These are phyloP conservation scores for Hemaris fuciformis DNA, from an alignment of 2,888 invertebrate genomes.

Conservation along the genomic window DNA sequence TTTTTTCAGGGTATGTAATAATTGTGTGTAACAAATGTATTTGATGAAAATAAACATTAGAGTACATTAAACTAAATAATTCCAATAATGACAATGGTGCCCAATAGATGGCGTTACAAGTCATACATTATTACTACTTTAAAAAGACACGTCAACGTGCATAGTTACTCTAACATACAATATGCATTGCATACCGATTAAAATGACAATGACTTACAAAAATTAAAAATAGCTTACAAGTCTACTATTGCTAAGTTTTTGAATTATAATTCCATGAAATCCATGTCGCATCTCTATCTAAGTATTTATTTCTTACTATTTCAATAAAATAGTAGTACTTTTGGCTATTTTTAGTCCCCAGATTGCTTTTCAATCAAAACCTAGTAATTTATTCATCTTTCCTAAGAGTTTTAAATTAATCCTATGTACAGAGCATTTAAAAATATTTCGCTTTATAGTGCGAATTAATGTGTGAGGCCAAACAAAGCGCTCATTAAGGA, in stretches of 20 bases:
- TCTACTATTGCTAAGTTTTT: too few relatives aligned
- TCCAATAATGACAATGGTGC: neutral
- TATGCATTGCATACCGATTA: neutral
- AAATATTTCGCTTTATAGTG: slow-evolving; percentile 21
- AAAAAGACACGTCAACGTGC: neutral
- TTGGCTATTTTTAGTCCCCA: neutral
- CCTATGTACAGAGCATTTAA: neutral
- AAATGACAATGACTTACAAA: neutral
- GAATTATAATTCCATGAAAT: too few relatives aligned
- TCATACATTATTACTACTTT: too few relatives aligned
- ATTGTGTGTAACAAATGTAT: too few relatives aligned
- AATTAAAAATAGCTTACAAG: too few relatives aligned
- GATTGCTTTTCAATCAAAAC: neutral
- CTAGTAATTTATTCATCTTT: neutral
- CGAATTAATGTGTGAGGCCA: slow-evolving; percentile 27
- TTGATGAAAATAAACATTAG: too few relatives aligned
- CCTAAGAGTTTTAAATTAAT: neutral
- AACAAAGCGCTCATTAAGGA: slow-evolving; percentile 31
- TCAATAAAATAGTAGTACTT: neutral
- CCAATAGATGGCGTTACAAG: slow-evolving; percentile 1
- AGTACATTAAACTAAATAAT: too few relatives aligned
- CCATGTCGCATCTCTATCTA: too few relatives aligned
- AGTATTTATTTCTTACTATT: too few relatives aligned
- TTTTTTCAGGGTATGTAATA: too few relatives aligned
- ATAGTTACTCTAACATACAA: neutral